Conservation (phyloP, 2,888 invertebrate genomes). For the Polymixis flavicincta region DNA sequence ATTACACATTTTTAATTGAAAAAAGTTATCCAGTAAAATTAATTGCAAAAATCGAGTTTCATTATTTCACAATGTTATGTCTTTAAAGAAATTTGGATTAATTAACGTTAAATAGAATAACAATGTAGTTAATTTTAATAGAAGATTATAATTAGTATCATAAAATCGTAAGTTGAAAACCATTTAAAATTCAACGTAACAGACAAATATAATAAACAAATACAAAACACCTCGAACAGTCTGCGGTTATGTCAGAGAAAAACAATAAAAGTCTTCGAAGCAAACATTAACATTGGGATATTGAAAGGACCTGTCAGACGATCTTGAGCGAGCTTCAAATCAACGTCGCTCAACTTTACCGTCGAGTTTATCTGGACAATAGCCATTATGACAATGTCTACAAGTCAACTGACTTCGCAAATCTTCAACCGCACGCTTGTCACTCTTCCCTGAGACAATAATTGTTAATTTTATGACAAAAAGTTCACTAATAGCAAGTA, state of each 20-base stretch:
- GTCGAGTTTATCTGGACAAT: constrained; percentile 70
- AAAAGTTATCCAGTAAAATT: background rate
- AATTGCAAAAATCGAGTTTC: background rate
- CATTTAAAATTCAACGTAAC: constrained; percentile 9
- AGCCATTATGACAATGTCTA: constrained; percentile 70
- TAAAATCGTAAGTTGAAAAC: background rate
- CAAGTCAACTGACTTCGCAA: constrained; percentile 71
- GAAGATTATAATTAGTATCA: background rate
- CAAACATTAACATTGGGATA: constrained; percentile 15
- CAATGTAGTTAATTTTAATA: background rate
- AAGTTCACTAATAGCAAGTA: constrained; percentile 44
- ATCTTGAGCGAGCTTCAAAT: constrained; percentile 47
- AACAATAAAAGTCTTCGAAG: constrained; percentile 17
- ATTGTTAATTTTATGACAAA: constrained; percentile 67
- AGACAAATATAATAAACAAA: constrained; percentile 2
- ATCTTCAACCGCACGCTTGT: constrained; percentile 78
- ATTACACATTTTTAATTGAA: background rate
- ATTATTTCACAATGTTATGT: background rate
- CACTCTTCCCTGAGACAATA: constrained; percentile 76
- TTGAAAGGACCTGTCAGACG: constrained; percentile 40
- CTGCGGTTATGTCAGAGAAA: constrained; percentile 24
- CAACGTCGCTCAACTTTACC: constrained; percentile 68
- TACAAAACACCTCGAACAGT: constrained; percentile 13
- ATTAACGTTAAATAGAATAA: background rate
- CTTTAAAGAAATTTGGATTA: background rate